Base-by-base conservation (phyloP, 1,140 invertebrate genomes). In the Tachypleus tridentatus region DNA sequence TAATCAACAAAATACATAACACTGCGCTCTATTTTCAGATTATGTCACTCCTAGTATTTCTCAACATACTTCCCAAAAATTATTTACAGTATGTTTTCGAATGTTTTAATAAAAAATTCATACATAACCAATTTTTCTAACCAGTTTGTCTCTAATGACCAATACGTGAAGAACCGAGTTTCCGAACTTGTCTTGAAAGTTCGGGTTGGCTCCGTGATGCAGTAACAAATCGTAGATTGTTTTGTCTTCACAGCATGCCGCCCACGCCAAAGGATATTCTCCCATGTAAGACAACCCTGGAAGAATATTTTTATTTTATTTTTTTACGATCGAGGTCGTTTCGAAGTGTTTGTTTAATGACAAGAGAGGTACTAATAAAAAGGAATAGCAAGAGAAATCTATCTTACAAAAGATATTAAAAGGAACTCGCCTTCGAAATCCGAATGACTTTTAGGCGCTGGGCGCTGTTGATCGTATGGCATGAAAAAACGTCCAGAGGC, bases 101-200 rank as follows among this genome's bases (percentile, higher is more conserved):
- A 29, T 29, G 29, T 29, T 29, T 29, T 29, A 29, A 29, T 29
- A 29, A 29, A 29, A 29, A 29, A 29, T 29, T 29, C 29, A 29
- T 29, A 29, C 29, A 29, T 2, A 29, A 29, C 29, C 29, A 29
- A 29, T 29, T 4, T n/a, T 57, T 78, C 82, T 80, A 80, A 96
- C 93, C 78, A 93, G 78, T 79, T 97, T 96, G 76, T 98, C 91
- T 72, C 90, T 88, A 63, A 98, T 93, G 1, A 99, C 97, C 9
- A 97, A 91, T 92, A 98, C 97, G 76, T 99, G 97, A 4, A 99
- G 79, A 62, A 97, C 92, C 84, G 95, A 98, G 75, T 98, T 98
- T 5, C 91, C 91, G 73, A 93, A 93, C 1, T 84, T 85, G 73
- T 96, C 93, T 75, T 94, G 91, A 3, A 85, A 79, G 76, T 98